Conservation (phyloP, 2,888 invertebrate genomes). For the Electrophaes corylata region DNA sequence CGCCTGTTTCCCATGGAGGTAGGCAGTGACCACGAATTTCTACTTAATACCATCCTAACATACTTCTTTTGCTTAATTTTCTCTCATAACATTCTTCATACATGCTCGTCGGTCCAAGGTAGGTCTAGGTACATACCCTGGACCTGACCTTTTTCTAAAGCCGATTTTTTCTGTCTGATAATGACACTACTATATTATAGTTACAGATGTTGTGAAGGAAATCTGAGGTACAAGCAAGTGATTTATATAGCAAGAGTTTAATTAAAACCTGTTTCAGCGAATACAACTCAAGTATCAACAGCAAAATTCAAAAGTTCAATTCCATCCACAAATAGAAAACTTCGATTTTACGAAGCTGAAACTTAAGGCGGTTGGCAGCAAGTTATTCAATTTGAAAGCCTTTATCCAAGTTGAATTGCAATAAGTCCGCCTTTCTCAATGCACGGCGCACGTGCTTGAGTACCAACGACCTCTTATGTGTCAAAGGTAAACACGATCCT, state of each 20-base stretch:
- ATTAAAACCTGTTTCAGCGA: background rate
- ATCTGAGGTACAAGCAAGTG: background rate
- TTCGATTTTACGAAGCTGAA: conserved; percentile 14
- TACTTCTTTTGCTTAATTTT: no score
- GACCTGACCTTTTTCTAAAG: no score
- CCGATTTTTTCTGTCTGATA: no score
- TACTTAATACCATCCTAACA: no score
- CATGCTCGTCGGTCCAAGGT: no score
- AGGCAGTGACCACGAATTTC: no score
- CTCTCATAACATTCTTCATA: no score
- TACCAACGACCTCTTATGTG: conserved; percentile 48
- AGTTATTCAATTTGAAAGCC: conserved; percentile 24
- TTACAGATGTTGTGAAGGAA: no score
- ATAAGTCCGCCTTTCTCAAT: conserved; percentile 21
- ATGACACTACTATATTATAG: no score
- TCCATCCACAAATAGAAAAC: conserved; percentile 18
- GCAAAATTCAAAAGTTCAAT: background rate
- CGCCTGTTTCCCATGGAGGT: no score
- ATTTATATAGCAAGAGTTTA: background rate
- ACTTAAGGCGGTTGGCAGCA: conserved; percentile 17
- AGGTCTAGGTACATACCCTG: no score
- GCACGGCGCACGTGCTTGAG: conserved; percentile 32
- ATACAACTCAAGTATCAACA: background rate
- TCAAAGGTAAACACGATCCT: conserved; percentile 49
- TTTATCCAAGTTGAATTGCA: conserved; percentile 21